These are phyloP conservation scores for Pyrgilauda ruficollis DNA, from an alignment of 2,113 vertebrate genomes.

Conservation along the genomic window DNA sequence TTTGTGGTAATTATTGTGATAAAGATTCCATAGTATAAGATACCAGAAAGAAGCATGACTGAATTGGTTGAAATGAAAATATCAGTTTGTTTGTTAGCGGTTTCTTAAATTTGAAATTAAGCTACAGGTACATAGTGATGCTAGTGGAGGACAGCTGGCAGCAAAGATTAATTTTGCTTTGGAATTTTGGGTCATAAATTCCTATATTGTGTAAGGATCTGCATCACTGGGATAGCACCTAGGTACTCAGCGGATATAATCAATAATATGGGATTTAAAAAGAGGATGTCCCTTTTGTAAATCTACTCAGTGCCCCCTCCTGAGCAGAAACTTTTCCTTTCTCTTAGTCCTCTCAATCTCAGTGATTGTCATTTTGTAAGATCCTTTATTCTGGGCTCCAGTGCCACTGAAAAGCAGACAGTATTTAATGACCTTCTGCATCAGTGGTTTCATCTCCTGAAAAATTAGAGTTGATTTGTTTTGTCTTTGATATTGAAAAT, in stretches of 20 bases:
- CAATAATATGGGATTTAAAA: background rate
- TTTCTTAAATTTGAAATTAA: background rate
- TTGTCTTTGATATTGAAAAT: conserved; percentile 22
- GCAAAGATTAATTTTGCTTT: background rate
- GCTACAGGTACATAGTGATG: background rate
- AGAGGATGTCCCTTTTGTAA: background rate
- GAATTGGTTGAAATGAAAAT: background rate
- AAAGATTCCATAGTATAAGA: background rate
- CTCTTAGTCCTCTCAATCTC: background rate
- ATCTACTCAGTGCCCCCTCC: background rate
- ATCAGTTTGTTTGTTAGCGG: background rate
- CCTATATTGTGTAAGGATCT: background rate
- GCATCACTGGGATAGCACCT: background rate
- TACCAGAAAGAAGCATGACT: background rate
- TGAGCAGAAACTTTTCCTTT: background rate
- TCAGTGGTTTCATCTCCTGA: conserved; percentile 25
- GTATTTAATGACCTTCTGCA: background rate
- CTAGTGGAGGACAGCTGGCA: background rate
- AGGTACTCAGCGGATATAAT: background rate
- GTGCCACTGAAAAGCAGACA: background rate
- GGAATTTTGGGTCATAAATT: background rate
- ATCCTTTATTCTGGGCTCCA: background rate
- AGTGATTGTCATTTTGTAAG: background rate
- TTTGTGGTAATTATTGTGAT: background rate
- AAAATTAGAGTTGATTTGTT: conserved; percentile 25